Evolutionary conservation across 2,888 invertebrate genomes (phyloP), one percentile per base, ranked within the genome.

Genomic region (Meteorus colon): DNA sequence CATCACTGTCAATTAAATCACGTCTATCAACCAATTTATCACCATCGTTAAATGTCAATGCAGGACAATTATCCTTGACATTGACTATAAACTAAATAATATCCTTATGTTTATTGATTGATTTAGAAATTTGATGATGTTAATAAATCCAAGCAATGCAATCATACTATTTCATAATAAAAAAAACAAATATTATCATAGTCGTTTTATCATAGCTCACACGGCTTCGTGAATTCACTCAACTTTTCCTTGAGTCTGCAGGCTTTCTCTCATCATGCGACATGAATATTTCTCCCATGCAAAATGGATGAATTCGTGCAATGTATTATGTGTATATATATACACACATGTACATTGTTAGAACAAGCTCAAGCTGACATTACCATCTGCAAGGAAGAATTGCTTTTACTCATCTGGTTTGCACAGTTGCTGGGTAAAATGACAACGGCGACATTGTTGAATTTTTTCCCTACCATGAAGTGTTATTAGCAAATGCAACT

Each of bases 201-300:
- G 2, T 41, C n/a, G n/a, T 48, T n/a, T 48, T 16, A n/a, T 48
- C 14, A 48, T 31, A n/a, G 19, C 31, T 24, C 27, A 16, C 60
- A 62, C 4, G 27, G 27, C 31, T 29, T 62, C 27, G 4, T 27
- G 27, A 24, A 27, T 29, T 29, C 60, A 62, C 31, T 29, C 60
- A 62, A 62, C 14, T 27, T 24, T 24, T 31, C 14, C 10, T 31
- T 5, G 34, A 34, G 34, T 63, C 14, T 63, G 16, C 63, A 63
- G n/a, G 34, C 34, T 31, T 31, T 63, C 27, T 60, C 34, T 63
- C 48, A 48, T 63, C 31, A 4, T 8, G 16, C 34, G 8, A 63
- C 34, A 63, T 63, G 63, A 31, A 63, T 63, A 63, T 63, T 62
- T n/a, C n/a, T 63, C n/a, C n/a, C 34, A 63, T 63, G 29, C 34